A percentile compares a stretch with the other conserved stretches of the same genome.
Evolutionary conservation across 2,888 invertebrate species (phyloP).

Genomic region (Microctonus hyperodae): DNA sequence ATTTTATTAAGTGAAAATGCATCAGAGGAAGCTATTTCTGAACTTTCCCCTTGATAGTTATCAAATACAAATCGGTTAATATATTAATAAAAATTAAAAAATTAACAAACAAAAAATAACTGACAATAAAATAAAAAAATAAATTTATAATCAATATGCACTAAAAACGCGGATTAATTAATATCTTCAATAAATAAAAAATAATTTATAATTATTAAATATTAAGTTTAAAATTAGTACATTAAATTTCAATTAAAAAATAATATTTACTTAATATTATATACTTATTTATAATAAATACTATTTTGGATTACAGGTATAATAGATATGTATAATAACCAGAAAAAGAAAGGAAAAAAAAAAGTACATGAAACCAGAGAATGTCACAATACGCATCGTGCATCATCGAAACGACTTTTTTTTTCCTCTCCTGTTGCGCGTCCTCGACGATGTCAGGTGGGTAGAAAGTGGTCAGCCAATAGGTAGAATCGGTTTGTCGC

Average conservation of each 20-base stretch:
- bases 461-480: slow-evolving; percentile 62
- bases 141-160: no score
- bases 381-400: slow-evolving; percentile 13
- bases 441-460: slow-evolving; percentile 38
- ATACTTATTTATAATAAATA: no score
- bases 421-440: slow-evolving; percentile 35
- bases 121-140: no score
- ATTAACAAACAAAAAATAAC: no score
- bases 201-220: no score
- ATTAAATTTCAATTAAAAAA: no score
- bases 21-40: slow-evolving; percentile 20
- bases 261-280: no score
- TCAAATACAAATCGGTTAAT: not conserved
- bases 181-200: no score
- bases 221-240: no score
- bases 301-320: no score
- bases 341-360: not conserved
- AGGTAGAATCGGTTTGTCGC: slow-evolving; percentile 41
- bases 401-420: slow-evolving; percentile 44
- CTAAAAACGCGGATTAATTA: no score
- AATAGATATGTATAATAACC: not conserved
- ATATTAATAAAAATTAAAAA: not conserved
- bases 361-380: not conserved
- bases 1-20: slow-evolving; percentile 17
- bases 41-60: slow-evolving; percentile 15